Conservation (phyloP, 2,797 vertebrate species). For the Ctenochaetus hawaiiensis region DNA sequence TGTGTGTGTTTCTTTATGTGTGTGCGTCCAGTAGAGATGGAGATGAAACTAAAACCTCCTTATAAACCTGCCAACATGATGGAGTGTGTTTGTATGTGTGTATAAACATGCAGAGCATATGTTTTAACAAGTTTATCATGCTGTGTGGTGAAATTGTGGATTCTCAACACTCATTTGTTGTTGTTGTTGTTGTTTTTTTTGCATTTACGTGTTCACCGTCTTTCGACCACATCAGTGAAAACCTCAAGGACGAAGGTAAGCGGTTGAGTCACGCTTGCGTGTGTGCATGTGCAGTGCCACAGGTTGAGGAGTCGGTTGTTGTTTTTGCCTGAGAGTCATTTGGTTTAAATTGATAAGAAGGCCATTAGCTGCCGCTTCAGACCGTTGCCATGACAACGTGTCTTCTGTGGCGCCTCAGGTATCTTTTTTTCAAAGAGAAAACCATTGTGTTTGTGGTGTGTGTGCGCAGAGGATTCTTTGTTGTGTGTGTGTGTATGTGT, state of each 20-base stretch:
- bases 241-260: constrained; percentile 20
- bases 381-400: constrained; percentile 75
- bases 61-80: constrained; percentile 68
- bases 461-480: neutral
- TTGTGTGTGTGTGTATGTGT: no score
- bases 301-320: constrained; percentile 51
- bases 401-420: constrained; percentile 67
- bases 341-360: constrained; percentile 76
- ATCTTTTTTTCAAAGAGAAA: constrained; percentile 41
- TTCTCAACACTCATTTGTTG: constrained; percentile 4
- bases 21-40: constrained; percentile 36
- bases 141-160: neutral
- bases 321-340: constrained; percentile 65
- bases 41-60: constrained; percentile 54
- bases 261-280: neutral
- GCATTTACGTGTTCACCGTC: neutral
- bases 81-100: constrained; percentile 50
- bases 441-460: neutral
- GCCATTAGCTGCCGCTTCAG: constrained; percentile 75
- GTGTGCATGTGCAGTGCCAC: constrained; percentile 9
- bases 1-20: constrained; percentile 34
- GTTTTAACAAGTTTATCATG: constrained; percentile 15
- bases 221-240: constrained; percentile 13
- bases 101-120: constrained; percentile 27
- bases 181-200: neutral